Evolutionary conservation across 2,888 invertebrate genomes (phyloP), one percentile per base, ranked within the genome.

Genomic region (Falcaria lacertinaria): DNA sequence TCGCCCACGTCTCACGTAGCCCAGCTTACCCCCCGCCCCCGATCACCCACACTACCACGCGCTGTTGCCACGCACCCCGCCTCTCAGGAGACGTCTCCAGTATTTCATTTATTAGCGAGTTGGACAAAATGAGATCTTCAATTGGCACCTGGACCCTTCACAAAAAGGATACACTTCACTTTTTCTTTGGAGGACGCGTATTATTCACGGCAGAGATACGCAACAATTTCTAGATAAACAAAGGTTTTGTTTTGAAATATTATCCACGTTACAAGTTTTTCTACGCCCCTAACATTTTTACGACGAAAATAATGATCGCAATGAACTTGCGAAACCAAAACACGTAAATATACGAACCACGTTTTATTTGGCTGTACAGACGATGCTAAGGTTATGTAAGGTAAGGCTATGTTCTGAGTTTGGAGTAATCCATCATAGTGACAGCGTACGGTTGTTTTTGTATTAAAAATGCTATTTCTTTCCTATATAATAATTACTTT

Each of bases 1-100:
- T 83, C 89, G 88, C 89, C 89, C 87, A 89, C 89, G 87, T 78
- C 11, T 3, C 28, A 69, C 33, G 15, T 33, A 37, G 64, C 69
- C 50, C 57, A 64, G 63, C 58, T 63, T 64, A 60, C 48, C 52
- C 48, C 44, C 52, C 57, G 47, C 44, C 45, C 48, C 59, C 49
- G 47, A 56, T 48, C 51, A 45, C 52, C 66, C 45, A 54, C 57
- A 53, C 60, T 47, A 43, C 43, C 43, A 41, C 42, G 39, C 45
- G 36, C 64, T 71, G 85, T 83, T 83, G 76, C 81, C 62, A 84
- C 74, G 78, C 74, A 72, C 69, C 68, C 69, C 63, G 43, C 53
- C 66, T 61, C 57, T 59, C 54, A 42, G 47, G 52, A 44, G 52
- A 51, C 50, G 34, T 43, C 60, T 54, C 44, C 50, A 57, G 55